Conservation (phyloP, 2,113 vertebrate species). For the Prietella phreatophila region DNA sequence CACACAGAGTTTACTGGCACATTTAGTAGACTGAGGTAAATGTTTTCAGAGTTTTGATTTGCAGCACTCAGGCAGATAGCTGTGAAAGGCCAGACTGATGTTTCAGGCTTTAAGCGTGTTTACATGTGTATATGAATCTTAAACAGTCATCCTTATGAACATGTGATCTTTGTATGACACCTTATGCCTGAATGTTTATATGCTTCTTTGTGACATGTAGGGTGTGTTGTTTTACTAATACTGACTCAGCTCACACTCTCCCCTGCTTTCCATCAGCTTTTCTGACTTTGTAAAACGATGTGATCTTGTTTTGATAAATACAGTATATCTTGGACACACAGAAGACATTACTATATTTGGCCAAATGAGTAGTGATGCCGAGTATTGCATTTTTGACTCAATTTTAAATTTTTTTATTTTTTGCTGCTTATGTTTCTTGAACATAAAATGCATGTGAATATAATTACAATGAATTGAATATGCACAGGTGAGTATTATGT, state of each 20-base stretch:
- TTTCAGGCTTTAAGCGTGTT: background rate
- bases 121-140: background rate
- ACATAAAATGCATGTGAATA: no score
- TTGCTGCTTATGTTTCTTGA: background rate
- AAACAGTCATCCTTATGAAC: background rate
- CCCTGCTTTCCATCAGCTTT: background rate
- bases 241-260: background rate
- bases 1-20: background rate
- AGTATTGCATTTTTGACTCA: background rate
- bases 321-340: background rate
- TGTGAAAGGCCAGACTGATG: background rate
- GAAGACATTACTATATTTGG: background rate
- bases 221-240: background rate
- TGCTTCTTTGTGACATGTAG: background rate
- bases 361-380: background rate
- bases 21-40: background rate
- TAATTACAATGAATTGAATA: no score
- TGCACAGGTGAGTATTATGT: no score
- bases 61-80: background rate
- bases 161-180: background rate
- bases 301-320: background rate
- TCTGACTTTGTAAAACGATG: background rate
- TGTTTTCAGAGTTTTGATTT: background rate
- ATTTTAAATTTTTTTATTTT: no score
- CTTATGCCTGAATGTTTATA: background rate